Evolutionary conservation across 2,888 invertebrate species (phyloP).

Genomic region (Lissocephala sabroskyi): DNA sequence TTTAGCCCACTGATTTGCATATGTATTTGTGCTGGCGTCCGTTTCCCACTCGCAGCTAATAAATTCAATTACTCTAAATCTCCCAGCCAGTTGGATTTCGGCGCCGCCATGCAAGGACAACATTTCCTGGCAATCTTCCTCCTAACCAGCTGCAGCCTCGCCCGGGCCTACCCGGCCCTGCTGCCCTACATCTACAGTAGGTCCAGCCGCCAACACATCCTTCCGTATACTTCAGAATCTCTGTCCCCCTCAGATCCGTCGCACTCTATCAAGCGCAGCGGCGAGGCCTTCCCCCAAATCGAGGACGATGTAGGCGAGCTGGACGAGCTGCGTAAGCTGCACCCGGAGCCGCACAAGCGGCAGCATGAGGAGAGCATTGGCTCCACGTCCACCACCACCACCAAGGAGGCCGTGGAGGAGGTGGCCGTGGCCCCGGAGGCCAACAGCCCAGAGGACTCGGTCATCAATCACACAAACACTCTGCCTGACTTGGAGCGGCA

Average conservation of each 20-base stretch:
- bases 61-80: slow-evolving; percentile 36
- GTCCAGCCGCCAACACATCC: slow-evolving; percentile 13
- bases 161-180: slow-evolving; percentile 65
- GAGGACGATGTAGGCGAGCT: slow-evolving; percentile 75
- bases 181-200: slow-evolving; percentile 51
- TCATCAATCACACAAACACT: slow-evolving; percentile 37
- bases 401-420: slow-evolving; percentile 44
- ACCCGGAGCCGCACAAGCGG: slow-evolving; percentile 22
- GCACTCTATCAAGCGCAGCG: slow-evolving; percentile 23
- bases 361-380: slow-evolving; percentile 38
- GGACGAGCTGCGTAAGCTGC: slow-evolving; percentile 66
- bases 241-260: slow-evolving; percentile 28
- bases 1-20: slow-evolving; percentile 53
- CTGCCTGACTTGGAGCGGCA: slow-evolving; percentile 68
- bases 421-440: slow-evolving; percentile 37
- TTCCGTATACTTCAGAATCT: background rate
- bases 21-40: slow-evolving; percentile 5
- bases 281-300: slow-evolving; percentile 57
- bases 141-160: slow-evolving; percentile 51
- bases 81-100: slow-evolving; percentile 35
- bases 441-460: slow-evolving; percentile 18
- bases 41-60: slow-evolving; percentile 35
- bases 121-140: slow-evolving; percentile 54
- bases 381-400: slow-evolving; percentile 41
- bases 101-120: slow-evolving; percentile 53